Evolutionary conservation across 2,888 invertebrate genomes (phyloP).

Genomic region (Diaprepes abbreviatus): DNA sequence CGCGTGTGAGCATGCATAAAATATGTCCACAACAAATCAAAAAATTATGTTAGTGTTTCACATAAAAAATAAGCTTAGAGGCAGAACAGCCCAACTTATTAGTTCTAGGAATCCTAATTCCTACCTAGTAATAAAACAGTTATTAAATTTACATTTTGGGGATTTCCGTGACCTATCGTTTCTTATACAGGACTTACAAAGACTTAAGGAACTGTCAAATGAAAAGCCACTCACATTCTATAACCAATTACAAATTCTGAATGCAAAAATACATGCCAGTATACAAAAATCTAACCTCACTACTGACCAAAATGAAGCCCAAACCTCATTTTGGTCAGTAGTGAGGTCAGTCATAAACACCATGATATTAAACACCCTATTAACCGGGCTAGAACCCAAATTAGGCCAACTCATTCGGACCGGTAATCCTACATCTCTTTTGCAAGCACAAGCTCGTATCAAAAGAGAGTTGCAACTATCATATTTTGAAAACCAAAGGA

Average conservation of each 20-base stretch:
- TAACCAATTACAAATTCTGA: constrained; percentile 13
- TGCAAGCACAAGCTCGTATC: not conserved
- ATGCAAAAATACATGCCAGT: constrained; percentile 12
- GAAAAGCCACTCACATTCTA: constrained; percentile 14
- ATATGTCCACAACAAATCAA: constrained; percentile 22
- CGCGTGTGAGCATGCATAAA: constrained; percentile 17
- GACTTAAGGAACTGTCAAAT: constrained; percentile 15
- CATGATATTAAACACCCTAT: constrained; percentile 21
- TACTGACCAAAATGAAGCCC: constrained; percentile 2
- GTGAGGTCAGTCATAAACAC: too few species aligned
- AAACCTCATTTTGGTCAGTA: too few species aligned
- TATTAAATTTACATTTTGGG: constrained; percentile 24
- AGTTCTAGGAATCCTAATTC: constrained; percentile 33
- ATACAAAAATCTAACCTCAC: constrained; percentile 6
- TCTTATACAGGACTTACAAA: not conserved
- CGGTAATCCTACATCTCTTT: not conserved
- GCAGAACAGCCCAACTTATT: constrained; percentile 30
- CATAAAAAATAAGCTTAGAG: constrained; percentile 38
- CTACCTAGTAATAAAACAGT: constrained; percentile 23
- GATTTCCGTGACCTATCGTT: not conserved
- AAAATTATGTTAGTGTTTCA: constrained; percentile 18
- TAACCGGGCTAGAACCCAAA: constrained; percentile 22
- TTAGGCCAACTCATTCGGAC: constrained; percentile 26
- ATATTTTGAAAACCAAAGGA: not conserved
- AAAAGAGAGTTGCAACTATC: not conserved